A percentile compares a stretch with the other conserved stretches of the same genome.
Evolutionary conservation across 2,113 vertebrate species (phyloP).

Genomic region (Engraulis encrasicolus): DNA sequence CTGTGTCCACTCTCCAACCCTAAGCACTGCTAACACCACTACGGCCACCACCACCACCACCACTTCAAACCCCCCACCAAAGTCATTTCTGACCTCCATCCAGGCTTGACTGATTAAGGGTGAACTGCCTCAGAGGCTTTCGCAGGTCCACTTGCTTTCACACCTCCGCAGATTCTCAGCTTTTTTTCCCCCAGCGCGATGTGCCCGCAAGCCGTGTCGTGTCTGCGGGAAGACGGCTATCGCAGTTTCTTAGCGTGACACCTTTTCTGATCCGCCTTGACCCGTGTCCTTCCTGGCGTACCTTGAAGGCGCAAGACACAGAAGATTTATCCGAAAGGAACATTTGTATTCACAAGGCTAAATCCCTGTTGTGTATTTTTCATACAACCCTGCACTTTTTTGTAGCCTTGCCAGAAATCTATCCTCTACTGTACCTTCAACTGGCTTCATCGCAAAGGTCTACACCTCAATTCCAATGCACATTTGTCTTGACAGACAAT

Average conservation of each 20-base stretch:
- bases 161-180: not conserved
- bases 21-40: no score
- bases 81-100: not conserved
- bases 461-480: not conserved
- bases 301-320: not conserved
- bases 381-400: not conserved
- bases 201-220: not conserved
- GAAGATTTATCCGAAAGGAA: not conserved
- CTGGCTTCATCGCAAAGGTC: not conserved
- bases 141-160: not conserved
- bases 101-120: constrained; percentile 8
- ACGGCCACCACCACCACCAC: constrained; percentile 1
- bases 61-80: not conserved
- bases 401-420: not conserved
- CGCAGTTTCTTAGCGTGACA: not conserved
- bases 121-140: not conserved
- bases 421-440: no score
- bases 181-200: not conserved
- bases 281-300: not conserved
- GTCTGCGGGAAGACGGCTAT: not conserved
- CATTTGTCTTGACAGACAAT: not conserved
- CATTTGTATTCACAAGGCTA: not conserved
- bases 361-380: not conserved
- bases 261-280: not conserved
- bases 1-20: no score